Percentiles rank a stretch among this genome's conserved stretches.
These are phyloP conservation scores for Pristionchus pacificus DNA, from an alignment of 1,140 invertebrate genomes.

Conservation along the genomic window DNA sequence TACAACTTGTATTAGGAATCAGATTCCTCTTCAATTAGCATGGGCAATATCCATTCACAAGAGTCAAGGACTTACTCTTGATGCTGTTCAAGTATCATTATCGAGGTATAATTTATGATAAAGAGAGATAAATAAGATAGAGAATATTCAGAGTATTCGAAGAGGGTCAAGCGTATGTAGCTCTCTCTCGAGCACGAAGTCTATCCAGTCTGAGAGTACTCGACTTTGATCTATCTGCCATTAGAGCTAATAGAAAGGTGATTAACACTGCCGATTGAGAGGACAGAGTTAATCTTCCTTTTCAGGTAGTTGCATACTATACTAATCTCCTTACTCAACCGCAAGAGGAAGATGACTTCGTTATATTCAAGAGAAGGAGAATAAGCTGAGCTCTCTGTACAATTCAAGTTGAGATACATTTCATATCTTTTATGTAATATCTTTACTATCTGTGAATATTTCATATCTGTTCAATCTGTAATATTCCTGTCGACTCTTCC, in stretches of 20 bases:
- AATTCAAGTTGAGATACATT: too few species aligned
- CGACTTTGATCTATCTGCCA: conserved; percentile 78
- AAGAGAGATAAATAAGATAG: background rate
- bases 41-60: conserved; percentile 98
- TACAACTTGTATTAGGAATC: conserved; percentile 66
- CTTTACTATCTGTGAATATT: too few species aligned
- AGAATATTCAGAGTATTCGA: conserved; percentile 72
- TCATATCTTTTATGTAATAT: background rate
- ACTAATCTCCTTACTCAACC: too few species aligned
- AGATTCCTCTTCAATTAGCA: conserved; percentile 81
- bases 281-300: background rate
- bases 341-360: too few species aligned
- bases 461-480: too few species aligned
- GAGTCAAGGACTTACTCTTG: conserved; percentile 83
- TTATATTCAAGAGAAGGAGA: background rate
- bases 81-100: conserved; percentile 89
- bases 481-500: too few species aligned
- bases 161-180: conserved; percentile 90
- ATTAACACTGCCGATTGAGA: conserved; percentile 55
- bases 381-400: too few species aligned
- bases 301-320: background rate
- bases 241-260: conserved; percentile 81
- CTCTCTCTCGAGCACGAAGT: conserved; percentile 81
- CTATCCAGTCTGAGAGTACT: conserved; percentile 77
- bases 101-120: conserved; percentile 57